Conservation (phyloP, 1,140 invertebrate species). For the Probaryconus sp. region DNA sequence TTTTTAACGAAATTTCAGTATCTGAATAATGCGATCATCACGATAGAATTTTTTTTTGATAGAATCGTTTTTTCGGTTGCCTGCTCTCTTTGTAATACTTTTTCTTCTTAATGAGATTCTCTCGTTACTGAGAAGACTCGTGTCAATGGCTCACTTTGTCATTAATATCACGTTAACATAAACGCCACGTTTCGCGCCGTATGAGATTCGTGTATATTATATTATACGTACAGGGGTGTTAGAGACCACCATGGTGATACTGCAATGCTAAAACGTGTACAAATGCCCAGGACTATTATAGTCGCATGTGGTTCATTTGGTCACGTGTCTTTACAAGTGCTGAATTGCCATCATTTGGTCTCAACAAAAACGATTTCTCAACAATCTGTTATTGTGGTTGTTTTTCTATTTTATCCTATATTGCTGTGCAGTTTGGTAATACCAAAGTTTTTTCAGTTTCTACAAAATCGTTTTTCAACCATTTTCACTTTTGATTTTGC, state of each 20-base stretch:
- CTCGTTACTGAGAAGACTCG: slow-evolving; percentile 53
- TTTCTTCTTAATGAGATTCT: slow-evolving; percentile 44
- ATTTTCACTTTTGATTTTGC: too few species aligned
- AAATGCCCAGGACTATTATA: slow-evolving; percentile 68
- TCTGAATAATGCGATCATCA: too few species aligned
- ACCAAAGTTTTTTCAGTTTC: too few species aligned
- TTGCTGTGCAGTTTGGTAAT: too few species aligned
- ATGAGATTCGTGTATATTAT: slow-evolving; percentile 45
- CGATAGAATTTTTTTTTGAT: too few species aligned
- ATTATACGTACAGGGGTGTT: slow-evolving; percentile 36
- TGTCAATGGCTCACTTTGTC: slow-evolving; percentile 62
- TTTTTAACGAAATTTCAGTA: too few species aligned
- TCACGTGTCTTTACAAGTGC: slow-evolving; percentile 70
- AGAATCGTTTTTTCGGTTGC: slow-evolving; percentile 43
- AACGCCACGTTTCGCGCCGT: slow-evolving; percentile 58
- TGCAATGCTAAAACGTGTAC: slow-evolving; percentile 55
- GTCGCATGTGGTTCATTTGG: slow-evolving; percentile 66
- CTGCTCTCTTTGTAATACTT: slow-evolving; percentile 41
- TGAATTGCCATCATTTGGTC: slow-evolving; percentile 69
- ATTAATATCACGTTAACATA: slow-evolving; percentile 59
- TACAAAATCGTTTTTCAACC: too few species aligned
- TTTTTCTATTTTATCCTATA: slow-evolving; percentile 10
- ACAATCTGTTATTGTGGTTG: slow-evolving; percentile 19
- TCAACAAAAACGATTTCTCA: slow-evolving; percentile 44
- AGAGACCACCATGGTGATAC: slow-evolving; percentile 37